Evolutionary conservation across 2,797 vertebrate genomes (phyloP).

Genomic region (Neopelma chrysocephalum): DNA sequence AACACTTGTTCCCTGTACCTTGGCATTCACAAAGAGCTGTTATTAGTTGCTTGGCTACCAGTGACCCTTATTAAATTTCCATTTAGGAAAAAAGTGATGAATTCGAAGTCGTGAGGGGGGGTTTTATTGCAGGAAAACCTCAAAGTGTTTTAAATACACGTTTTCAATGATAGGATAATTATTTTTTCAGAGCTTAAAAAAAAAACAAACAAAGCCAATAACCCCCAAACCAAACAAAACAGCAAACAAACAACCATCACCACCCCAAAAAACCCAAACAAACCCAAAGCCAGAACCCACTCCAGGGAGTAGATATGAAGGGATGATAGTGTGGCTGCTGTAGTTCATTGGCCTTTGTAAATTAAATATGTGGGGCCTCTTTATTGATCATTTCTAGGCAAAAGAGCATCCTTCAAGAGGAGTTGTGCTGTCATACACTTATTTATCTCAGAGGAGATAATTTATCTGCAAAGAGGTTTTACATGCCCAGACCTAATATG

Average conservation of each 20-base stretch:
- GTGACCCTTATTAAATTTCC: slow-evolving; percentile 51
- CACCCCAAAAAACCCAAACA: not conserved
- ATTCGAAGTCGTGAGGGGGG: not conserved
- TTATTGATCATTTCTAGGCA: not conserved
- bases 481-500: not conserved
- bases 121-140: not conserved
- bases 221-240: no score
- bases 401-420: not conserved
- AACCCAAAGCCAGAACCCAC: not conserved
- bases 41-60: slow-evolving; percentile 70
- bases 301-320: not conserved
- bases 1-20: slow-evolving; percentile 21
- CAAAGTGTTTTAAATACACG: not conserved
- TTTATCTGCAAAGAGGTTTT: not conserved
- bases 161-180: not conserved
- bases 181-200: not conserved
- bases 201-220: no score
- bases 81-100: not conserved
- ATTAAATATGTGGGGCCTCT: not conserved
- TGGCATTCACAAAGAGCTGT: not conserved
- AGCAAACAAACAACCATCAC: not conserved
- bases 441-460: not conserved
- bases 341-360: not conserved
- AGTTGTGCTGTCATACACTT: not conserved
- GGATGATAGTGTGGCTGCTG: not conserved